Base-by-base conservation (phyloP, 2,113 vertebrate genomes). In the Anseranas semipalmata region DNA sequence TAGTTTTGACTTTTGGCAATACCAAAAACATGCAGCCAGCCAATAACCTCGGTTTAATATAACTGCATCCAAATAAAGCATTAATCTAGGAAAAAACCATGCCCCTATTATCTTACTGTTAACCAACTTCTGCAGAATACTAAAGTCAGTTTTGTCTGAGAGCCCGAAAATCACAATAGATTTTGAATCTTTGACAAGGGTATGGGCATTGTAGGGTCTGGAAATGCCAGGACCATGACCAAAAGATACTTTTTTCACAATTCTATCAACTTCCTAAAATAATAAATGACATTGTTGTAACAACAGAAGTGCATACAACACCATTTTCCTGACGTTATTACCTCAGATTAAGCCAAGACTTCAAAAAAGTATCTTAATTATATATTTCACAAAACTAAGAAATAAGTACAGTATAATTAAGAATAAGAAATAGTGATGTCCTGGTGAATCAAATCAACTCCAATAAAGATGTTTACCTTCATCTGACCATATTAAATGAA, bases 1-100 rank as follows among this genome's bases (percentile, higher is more conserved):
- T 94, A 96, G 90, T 85, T 95, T 53, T 63, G 35, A 66, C 50
- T 85, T 91, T 19, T 28, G 89, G 70, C 77, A 77, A 3, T 27
- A 41, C n/a, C 76, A 91, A 96, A 82, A 93, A 58, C 96, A 96
- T 96, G 89, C 94, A 94, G 87, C 33, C 85, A 89, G 56, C 5
- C 7, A 79, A 48, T n/a, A 81, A 79, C 4, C 35, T 81, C 30
- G 55, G 30, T 14, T 91, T 85, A 72, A 24, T 80, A 55, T 37
- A 84, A 53, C 39, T n/a, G 53, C 78, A 85, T 68, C 41, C 27
- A 22, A 90, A 85, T 16, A 70, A 76, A 87, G 78, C 15, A 7
- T 15, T 87, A 21, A 75, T 43, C 41, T 37, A 70, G 50, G 32
- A 43, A 91, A 93, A 92, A 81, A 73, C 3, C 82, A 91, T 62